Evolutionary conservation across 64 coral and sea anemone species (phyloP).

Genomic region (Montipora sp.): DNA sequence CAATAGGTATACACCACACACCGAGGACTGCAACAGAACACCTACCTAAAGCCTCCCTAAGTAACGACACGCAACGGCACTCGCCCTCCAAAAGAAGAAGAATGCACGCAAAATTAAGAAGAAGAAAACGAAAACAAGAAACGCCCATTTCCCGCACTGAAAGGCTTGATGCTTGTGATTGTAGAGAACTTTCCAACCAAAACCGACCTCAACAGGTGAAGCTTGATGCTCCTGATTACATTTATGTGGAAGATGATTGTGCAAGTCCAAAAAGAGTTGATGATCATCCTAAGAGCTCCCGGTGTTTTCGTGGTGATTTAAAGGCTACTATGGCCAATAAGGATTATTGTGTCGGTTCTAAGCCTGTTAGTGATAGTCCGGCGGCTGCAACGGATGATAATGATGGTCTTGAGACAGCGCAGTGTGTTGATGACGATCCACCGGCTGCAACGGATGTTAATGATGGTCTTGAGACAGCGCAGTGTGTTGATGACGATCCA

Average conservation of each 20-base stretch:
- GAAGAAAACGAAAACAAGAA: constrained; percentile 7
- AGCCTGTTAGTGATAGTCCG: not conserved
- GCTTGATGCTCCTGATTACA: constrained; percentile 1
- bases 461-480: too few species aligned
- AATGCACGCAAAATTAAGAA: constrained; percentile 4
- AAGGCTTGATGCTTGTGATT: not conserved
- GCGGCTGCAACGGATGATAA: not conserved
- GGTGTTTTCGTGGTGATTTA: constrained; percentile 16
- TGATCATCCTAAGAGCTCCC: constrained; percentile 7
- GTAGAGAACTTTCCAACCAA: constrained; percentile 5
- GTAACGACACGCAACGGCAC: not conserved
- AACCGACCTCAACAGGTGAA: constrained; percentile 1
- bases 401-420: too few species aligned
- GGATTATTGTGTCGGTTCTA: not conserved
- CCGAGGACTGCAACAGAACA: not conserved
- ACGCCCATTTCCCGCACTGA: not conserved
- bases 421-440: not conserved
- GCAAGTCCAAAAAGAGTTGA: constrained; percentile 3
- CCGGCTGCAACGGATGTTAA: too few species aligned
- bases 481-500: too few species aligned
- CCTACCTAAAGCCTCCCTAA: not conserved
- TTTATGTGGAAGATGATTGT: constrained; percentile 19
- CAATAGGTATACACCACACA: constrained; percentile 14
- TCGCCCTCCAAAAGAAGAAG: constrained; percentile 15
- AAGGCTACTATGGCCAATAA: not conserved